Conservation (phyloP, 2,113 vertebrate species). For the Scatophagus argus region DNA sequence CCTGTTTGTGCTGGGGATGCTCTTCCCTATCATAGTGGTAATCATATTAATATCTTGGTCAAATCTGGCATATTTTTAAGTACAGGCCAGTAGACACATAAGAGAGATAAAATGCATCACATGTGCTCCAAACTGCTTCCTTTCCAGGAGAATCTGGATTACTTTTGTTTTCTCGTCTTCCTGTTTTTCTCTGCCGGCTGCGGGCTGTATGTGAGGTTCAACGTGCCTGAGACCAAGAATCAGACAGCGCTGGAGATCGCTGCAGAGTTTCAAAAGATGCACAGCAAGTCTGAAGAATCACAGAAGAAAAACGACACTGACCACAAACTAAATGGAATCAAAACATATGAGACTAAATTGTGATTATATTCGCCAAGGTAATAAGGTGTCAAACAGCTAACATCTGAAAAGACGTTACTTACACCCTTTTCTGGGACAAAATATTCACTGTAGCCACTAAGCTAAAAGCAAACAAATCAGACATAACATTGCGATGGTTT, state of each 20-base stretch:
- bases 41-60: slow-evolving; percentile 41
- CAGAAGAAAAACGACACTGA: neutral
- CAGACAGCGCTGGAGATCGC: slow-evolving; percentile 82
- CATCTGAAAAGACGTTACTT: neutral
- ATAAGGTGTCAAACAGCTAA: neutral
- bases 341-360: slow-evolving; percentile 52
- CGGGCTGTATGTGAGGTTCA: slow-evolving; percentile 76
- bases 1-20: slow-evolving; percentile 85
- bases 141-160: slow-evolving; percentile 80
- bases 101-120: neutral
- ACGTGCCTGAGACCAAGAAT: slow-evolving; percentile 85
- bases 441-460: too few relatives aligned
- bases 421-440: too few relatives aligned
- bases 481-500: too few relatives aligned
- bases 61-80: neutral
- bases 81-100: neutral
- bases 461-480: too few relatives aligned
- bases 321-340: neutral
- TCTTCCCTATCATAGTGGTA: slow-evolving; percentile 88
- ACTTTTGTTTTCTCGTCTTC: slow-evolving; percentile 89
- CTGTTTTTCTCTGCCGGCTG: slow-evolving; percentile 77
- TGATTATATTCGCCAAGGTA: slow-evolving; percentile 35
- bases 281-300: slow-evolving; percentile 44
- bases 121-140: slow-evolving; percentile 1
- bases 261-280: slow-evolving; percentile 83